Conservation (phyloP, 2,797 vertebrate species). For the Podarcis siculus region DNA sequence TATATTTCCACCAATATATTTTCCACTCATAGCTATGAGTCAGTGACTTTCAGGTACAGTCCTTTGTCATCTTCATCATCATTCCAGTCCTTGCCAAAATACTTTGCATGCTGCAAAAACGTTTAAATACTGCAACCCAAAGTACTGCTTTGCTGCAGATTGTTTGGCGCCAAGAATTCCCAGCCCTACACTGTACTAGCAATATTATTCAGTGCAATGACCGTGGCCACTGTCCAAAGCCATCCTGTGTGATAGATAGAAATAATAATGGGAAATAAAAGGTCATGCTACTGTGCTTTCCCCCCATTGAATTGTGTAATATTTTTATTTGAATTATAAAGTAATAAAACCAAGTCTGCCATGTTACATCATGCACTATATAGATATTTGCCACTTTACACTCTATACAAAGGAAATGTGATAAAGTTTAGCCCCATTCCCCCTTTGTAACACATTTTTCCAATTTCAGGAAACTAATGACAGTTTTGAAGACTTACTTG, state of each 20-base stretch:
- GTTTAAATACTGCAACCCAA: not conserved
- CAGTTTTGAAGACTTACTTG: constrained; percentile 93
- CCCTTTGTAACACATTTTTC: not conserved
- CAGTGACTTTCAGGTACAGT: not conserved
- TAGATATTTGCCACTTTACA: not conserved
- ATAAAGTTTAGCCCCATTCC: not conserved
- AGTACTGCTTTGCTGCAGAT: not conserved
- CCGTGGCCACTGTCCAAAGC: not conserved
- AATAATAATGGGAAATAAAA: constrained; percentile 25
- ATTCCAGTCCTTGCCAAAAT: not conserved
- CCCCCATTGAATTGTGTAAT: not conserved
- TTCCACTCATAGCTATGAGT: not conserved
- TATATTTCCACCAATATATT: too few relatives aligned
- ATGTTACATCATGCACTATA: not conserved
- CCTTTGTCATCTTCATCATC: not conserved
- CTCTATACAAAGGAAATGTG: not conserved
- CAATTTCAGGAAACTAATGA: constrained; percentile 91
- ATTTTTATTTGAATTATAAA: constrained; percentile 11
- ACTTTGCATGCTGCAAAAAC: not conserved
- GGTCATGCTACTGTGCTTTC: not conserved
- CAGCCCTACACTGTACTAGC: not conserved
- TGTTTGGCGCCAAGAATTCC: constrained; percentile 1
- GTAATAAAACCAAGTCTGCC: constrained; percentile 8
- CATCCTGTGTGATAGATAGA: constrained; percentile 16
- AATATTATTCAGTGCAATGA: not conserved